Conservation (phyloP, 64 coral and sea anemone genomes). For the Montipora foliosa region DNA sequence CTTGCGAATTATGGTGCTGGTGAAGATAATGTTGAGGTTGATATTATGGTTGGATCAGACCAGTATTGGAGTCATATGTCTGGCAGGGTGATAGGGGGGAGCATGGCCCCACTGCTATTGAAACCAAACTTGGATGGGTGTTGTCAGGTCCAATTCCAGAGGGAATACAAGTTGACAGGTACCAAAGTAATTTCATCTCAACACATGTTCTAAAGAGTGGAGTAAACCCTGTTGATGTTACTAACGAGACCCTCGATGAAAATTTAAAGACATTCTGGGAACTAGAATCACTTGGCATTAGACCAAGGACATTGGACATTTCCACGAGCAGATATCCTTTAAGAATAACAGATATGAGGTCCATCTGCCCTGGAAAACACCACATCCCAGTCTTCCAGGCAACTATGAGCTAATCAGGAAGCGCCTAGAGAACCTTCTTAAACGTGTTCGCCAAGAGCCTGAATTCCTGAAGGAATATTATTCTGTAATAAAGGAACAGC, state of each 20-base stretch:
- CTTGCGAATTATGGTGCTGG: constrained; percentile 34
- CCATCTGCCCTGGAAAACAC: constrained; percentile 51
- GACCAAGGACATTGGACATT: background rate
- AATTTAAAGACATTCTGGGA: too few species aligned
- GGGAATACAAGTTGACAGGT: background rate
- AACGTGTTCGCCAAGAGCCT: constrained; percentile 34
- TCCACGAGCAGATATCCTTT: constrained; percentile 5
- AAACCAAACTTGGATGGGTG: constrained; percentile 73
- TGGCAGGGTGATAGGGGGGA: constrained; percentile 41
- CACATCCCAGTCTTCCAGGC: constrained; percentile 56
- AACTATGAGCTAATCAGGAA: constrained; percentile 46
- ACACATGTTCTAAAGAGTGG: constrained; percentile 57
- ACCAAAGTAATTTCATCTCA: constrained; percentile 48
- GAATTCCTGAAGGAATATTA: constrained; percentile 55
- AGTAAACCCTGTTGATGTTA: background rate
- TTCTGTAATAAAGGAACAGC: too few species aligned
- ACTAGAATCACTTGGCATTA: background rate
- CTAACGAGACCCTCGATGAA: constrained; percentile 15
- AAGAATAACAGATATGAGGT: constrained; percentile 61
- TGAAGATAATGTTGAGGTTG: constrained; percentile 17
- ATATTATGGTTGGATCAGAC: constrained; percentile 73
- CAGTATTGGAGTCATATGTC: constrained; percentile 68
- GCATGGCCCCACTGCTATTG: constrained; percentile 60
- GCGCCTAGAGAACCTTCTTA: background rate
- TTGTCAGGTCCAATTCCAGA: constrained; percentile 46